Evolutionary conservation across 2,113 vertebrate species (phyloP).

Genomic region (Lepisosteus osseus): DNA sequence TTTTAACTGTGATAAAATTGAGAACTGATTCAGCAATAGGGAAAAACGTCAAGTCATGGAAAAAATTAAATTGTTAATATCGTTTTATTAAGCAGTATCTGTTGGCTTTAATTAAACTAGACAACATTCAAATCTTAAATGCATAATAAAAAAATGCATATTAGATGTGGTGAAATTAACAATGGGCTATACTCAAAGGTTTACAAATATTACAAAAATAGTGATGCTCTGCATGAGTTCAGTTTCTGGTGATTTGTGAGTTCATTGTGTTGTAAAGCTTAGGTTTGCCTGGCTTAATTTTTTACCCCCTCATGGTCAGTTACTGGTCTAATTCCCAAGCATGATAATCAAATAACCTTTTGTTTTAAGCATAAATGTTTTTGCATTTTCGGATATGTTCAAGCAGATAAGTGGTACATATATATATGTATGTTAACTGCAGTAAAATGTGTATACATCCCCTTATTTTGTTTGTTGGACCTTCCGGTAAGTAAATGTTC

Average conservation of each 20-base stretch:
- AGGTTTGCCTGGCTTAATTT: constrained; percentile 86
- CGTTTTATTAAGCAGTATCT: too few relatives aligned
- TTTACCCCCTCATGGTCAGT: constrained; percentile 69
- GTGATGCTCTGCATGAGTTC: constrained; percentile 81
- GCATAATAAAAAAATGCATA: constrained; percentile 15
- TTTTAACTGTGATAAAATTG: too few relatives aligned
- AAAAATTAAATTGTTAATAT: too few relatives aligned
- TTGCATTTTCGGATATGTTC: constrained; percentile 25
- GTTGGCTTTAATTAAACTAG: not conserved
- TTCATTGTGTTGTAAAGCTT: constrained; percentile 84
- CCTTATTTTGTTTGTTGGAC: not conserved
- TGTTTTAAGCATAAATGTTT: constrained; percentile 50
- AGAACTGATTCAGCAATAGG: too few relatives aligned
- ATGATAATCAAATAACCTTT: constrained; percentile 68
- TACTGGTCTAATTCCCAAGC: constrained; percentile 67
- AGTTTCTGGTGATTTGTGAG: constrained; percentile 72
- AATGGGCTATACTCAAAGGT: constrained; percentile 98
- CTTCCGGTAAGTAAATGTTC: constrained; percentile 13
- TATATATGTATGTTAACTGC: constrained; percentile 31
- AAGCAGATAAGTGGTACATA: too few relatives aligned
- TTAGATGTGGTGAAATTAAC: constrained; percentile 75
- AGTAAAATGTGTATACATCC: not conserved
- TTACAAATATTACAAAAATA: constrained; percentile 82
- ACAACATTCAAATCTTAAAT: constrained; percentile 23
- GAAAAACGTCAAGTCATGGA: too few relatives aligned